Evolutionary conservation across 2,888 invertebrate species (phyloP), one percentile per base, ranked within the genome.

Genomic region (Eilema depressum): DNA sequence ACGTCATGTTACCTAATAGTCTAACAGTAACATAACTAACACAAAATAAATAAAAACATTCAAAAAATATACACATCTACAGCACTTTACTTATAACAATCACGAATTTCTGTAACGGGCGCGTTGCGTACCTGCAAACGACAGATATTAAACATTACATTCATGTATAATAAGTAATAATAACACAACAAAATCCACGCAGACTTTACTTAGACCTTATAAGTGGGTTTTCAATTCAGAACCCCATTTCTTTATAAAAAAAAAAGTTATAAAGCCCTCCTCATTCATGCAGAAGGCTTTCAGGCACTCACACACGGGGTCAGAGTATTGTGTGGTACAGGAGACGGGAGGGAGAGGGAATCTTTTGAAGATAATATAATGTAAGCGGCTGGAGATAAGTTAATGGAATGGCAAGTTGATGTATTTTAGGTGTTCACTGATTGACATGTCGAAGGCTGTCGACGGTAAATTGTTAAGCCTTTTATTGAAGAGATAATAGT

Each of bases 261-360:
- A 87, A 86, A 88, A 87, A 86, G 82, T 87, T 90, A 83, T 86
- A 85, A 86, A 88, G 86, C 86, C 83, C 79, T 80, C 82, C 63
- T 84, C 86, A 85, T 88, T 89, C 85, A 85, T 78, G 84, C 80
- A 85, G 84, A 86, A 88, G 82, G 87, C 89, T 89, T 89, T 91
- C 84, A 88, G 83, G 83, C 85, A 81, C 85, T 76, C 81, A 72
- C 78, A 78, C 70, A 77, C 71, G 76, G 70, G 82, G 73, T 74
- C 78, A 80, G 67, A 74, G 67, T 76, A 76, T 75, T 75, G 78
- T 73, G 60, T 79, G 83, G 85, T 77, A 71, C 71, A 81, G 80
- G 83, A 71, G 65, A 79, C 65, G 68, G 79, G 83, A 75, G 73
- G 28, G 23, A 60, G 80, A 77, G 77, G 47, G 1, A 37, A 63